Evolutionary conservation across 2,113 vertebrate species (phyloP), one percentile per base, ranked within the genome.

Genomic region (Labrus mixtus): DNA sequence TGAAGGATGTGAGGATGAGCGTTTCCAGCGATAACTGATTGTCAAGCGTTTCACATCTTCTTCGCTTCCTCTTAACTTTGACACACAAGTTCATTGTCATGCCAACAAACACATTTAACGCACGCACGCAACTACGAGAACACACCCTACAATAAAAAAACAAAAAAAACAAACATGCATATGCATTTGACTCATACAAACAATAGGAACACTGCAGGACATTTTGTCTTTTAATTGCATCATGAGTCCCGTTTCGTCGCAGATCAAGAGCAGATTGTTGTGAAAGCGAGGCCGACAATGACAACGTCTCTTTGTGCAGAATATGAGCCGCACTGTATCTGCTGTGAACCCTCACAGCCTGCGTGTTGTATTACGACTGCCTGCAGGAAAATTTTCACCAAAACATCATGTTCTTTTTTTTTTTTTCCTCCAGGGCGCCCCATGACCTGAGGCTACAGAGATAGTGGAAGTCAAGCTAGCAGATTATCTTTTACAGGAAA

Each of bases 321-420:
- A 88, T 36, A 46, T 67, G 84, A 90, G 67, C 81, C 61, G 63
- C 6, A 64, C 10, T 85, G 87, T 88, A 79, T 88, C 86, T 68
- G 56, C 56, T 77, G 67, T 80, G 80, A 84, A 86, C 69, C 20
- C 36, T 41, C 41, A 39, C 23, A 0, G 0, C 48, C 58, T 13
- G 37, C 3, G 41, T 79, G 67, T 79, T 6, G 48, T 37, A 22
- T 84, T 83, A 80, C 81, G 19, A 80, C 81, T 23, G 59, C 78
- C 73, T 71, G 78, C 60, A 74, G 71, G 78, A 82, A 82, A 29
- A 77, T 79, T 60, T 67, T 74, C 37, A 39, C 79, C 55, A 60
- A 76, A 70, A 76, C 62, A 70, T 79, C 56, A 45, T 7, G 10
- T 56, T 76, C 56, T 0, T 10, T n/a, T 6, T 33, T n/a, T 6